Evolutionary conservation across 2,113 vertebrate genomes (phyloP).

Genomic region (Fulmarus glacialis): DNA sequence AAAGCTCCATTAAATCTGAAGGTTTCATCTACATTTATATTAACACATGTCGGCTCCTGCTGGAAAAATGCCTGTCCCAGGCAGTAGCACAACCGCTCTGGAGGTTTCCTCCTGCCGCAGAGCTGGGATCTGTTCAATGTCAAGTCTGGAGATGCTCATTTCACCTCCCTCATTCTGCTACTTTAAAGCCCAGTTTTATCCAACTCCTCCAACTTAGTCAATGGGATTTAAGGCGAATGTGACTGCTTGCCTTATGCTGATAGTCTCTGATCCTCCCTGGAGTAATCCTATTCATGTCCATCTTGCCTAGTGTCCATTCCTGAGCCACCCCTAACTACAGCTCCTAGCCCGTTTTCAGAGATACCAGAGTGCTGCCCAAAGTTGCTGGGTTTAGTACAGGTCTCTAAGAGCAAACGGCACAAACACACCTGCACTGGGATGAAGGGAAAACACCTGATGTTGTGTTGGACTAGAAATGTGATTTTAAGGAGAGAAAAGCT

Average conservation of each 20-base stretch:
- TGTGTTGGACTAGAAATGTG: not conserved
- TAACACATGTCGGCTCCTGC: not conserved
- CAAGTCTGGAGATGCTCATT: not conserved
- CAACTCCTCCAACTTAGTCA: rapidly evolving
- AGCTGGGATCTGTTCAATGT: not conserved
- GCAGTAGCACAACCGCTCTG: not conserved
- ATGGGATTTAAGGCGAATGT: not conserved
- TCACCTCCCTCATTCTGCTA: not conserved
- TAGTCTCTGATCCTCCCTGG: not conserved
- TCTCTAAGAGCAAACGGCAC: not conserved
- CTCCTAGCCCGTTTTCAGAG: rapidly evolving
- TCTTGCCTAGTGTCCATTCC: rapidly evolving
- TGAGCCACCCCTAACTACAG: not conserved
- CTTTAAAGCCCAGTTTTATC: not conserved
- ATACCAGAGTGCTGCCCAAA: not conserved
- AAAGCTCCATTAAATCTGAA: not conserved
- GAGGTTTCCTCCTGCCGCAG: not conserved
- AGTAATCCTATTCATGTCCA: rapidly evolving
- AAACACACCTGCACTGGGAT: not conserved
- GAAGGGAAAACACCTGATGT: not conserved
- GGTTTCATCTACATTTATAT: not conserved
- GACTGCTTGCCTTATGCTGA: rapidly evolving
- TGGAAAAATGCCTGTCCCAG: not conserved
- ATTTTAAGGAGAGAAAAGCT: not conserved
- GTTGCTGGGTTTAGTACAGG: not conserved